phyloP scores from a whole-genome alignment of 2,888 invertebrate genomes.

The Volucella zonaria region DNA sequence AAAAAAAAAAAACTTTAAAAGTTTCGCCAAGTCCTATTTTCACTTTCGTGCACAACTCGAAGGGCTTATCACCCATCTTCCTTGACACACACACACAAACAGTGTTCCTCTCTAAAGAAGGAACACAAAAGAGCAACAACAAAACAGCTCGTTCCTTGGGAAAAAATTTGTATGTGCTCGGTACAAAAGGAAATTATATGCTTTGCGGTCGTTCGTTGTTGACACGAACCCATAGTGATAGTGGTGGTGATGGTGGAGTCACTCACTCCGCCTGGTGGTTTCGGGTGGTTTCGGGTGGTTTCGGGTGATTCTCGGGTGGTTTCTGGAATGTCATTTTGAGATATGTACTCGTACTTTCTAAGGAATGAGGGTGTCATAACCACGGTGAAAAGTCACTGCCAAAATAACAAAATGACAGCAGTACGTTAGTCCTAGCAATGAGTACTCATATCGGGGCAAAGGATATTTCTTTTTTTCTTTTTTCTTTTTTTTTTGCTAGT shows the following conservation, averaged over 20 bases:
- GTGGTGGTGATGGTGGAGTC: slow-evolving; percentile 7
- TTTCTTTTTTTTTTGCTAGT: slow-evolving; percentile 13
- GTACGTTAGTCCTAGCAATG: background rate
- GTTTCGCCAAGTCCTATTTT: too few relatives aligned
- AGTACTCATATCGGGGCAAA: background rate
- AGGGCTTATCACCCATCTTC: background rate
- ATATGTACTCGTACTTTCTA: slow-evolving; percentile 42
- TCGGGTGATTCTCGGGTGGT: too few relatives aligned
- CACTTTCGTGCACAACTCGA: background rate
- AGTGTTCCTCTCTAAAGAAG: background rate
- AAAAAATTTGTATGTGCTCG: slow-evolving; percentile 43
- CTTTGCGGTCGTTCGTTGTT: slow-evolving; percentile 45
- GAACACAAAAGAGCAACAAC: slow-evolving; percentile 1
- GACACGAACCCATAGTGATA: slow-evolving; percentile 10
- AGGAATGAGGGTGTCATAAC: slow-evolving; percentile 44
- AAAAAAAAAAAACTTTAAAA: too few relatives aligned
- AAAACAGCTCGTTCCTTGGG: slow-evolving; percentile 8
- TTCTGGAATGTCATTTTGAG: background rate
- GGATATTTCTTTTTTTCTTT: slow-evolving; percentile 34
- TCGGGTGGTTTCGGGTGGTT: background rate
- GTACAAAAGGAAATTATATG: slow-evolving; percentile 59
- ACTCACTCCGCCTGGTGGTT: too few relatives aligned
- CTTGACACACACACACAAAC: background rate
- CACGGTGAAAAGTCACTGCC: slow-evolving; percentile 45
- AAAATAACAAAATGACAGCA: slow-evolving; percentile 52